Evolutionary conservation across 2,888 invertebrate genomes (phyloP), one percentile per base, ranked within the genome.

Genomic region (Rutpela maculata): DNA sequence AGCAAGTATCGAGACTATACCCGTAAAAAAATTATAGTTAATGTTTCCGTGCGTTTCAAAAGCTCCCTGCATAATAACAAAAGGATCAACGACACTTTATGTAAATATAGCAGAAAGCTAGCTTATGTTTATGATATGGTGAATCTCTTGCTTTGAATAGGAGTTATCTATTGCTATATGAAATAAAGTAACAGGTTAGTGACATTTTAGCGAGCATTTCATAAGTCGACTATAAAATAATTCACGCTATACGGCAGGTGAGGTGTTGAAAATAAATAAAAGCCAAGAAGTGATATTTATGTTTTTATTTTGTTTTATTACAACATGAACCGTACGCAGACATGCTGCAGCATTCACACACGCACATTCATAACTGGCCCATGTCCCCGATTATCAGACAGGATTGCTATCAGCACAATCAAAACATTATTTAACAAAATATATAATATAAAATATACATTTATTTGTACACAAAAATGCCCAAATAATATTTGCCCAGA

Each of bases 301-400:
- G 22, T 77, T 78, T 78, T 80, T 76, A 70, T 71, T 74, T 74
- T 76, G 74, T 80, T 81, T 80, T 78, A 74, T 79, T 78, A 69
- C 71, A 78, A 81, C 77, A 75, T 71, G 68, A 65, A 65, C 19
- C 26, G 26, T 66, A 66, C 72, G 62, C 59, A 59, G 31, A 57
- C 38, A 59, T 19, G 17, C 66, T 72, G 19, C 18, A 12, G 12
- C 22, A 75, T 15, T 74, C 79, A 80, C 76, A 63, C 78, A 78
- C 70, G 62, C 77, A 67, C 83, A 82, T 83, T 82, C 82, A 83
- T 84, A 87, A 89, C 88, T 89, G 89, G 88, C 88, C 88, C 86
- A 81, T 80, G 88, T 89, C 88, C 89, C 88, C 80, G 85, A 85
- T 83, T 83, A 86, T 85, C 85, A 84, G 80, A 85, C 85, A 85